These are phyloP conservation scores for Stratiomys singularior DNA, from an alignment of 2,888 invertebrate genomes.

Conservation along the genomic window DNA sequence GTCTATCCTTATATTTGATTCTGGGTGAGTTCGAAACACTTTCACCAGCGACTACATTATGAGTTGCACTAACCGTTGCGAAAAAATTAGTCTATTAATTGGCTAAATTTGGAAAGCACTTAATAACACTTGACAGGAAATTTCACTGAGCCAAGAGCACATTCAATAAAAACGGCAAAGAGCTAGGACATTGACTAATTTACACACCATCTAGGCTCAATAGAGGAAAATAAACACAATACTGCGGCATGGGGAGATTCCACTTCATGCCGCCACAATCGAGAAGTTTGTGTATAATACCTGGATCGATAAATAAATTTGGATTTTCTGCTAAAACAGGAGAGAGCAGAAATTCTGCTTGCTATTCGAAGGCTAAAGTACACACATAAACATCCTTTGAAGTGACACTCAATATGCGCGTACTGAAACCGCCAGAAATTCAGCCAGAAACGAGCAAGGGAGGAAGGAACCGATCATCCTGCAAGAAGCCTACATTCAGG, in stretches of 20 bases:
- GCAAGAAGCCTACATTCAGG: not conserved
- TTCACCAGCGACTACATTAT: not conserved
- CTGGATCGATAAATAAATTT: slow-evolving; percentile 35
- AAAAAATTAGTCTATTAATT: slow-evolving; percentile 7
- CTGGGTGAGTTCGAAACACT: not conserved
- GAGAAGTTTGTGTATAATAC: not conserved
- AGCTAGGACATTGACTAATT: not conserved
- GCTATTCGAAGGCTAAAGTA: not conserved
- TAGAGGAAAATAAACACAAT: slow-evolving; percentile 35
- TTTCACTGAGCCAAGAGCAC: not conserved
- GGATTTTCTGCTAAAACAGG: slow-evolving; percentile 6
- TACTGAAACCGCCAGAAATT: not conserved
- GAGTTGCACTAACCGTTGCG: not conserved
- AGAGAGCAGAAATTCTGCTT: slow-evolving; percentile 28
- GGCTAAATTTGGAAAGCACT: not conserved
- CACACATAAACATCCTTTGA: slow-evolving; percentile 18
- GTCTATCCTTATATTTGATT: not conserved
- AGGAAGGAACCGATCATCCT: not conserved
- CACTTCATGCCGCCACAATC: not conserved
- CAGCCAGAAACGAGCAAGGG: not conserved
- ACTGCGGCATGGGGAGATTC: not conserved
- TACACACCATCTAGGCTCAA: not conserved
- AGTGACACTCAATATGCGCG: slow-evolving; percentile 5
- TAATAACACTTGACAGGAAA: not conserved
- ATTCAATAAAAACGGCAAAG: not conserved